A percentile compares a stretch with the other conserved stretches of the same genome.
These are phyloP conservation scores for Volucella bombylans DNA, from an alignment of 2,888 invertebrate species.

Conservation along the genomic window DNA sequence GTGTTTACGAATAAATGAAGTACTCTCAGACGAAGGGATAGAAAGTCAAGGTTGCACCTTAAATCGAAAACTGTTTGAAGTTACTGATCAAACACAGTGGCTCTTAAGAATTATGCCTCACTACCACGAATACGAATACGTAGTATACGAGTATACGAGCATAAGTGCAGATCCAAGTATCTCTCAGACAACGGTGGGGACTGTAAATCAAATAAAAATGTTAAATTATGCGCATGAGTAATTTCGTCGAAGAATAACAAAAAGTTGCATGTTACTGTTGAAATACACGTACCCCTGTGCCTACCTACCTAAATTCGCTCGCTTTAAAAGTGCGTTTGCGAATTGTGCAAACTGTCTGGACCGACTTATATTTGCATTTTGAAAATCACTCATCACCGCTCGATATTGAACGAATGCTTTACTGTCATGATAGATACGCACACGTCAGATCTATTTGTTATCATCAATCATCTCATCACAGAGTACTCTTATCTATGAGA, in stretches of 20 bases:
- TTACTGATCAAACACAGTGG: constrained; percentile 30
- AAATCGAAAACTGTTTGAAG: constrained; percentile 5
- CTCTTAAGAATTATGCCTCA: constrained; percentile 15
- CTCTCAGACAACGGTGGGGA: constrained; percentile 26
- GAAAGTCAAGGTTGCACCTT: constrained; percentile 41
- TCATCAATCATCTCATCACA: constrained; percentile 11
- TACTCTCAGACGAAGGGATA: constrained; percentile 2
- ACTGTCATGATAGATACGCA: constrained; percentile 42
- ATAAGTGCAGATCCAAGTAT: constrained; percentile 8
- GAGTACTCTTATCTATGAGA: constrained; percentile 18
- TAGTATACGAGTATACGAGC: not conserved
- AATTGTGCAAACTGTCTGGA: constrained; percentile 24
- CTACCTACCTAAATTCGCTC: not conserved
- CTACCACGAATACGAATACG: not conserved
- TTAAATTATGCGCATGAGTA: constrained; percentile 64
- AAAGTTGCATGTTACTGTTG: not conserved
- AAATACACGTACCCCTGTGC: not conserved
- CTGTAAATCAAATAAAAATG: constrained; percentile 45
- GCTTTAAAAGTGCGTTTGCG: constrained; percentile 8
- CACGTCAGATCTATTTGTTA: constrained; percentile 36
- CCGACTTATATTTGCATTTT: constrained; percentile 45
- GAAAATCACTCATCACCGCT: constrained; percentile 12
- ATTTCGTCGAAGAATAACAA: not conserved
- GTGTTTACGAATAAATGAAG: constrained; percentile 57
- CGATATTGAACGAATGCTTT: not conserved